Evolutionary conservation across 2,797 vertebrate genomes (phyloP).

Genomic region (Helarctos malayanus): DNA sequence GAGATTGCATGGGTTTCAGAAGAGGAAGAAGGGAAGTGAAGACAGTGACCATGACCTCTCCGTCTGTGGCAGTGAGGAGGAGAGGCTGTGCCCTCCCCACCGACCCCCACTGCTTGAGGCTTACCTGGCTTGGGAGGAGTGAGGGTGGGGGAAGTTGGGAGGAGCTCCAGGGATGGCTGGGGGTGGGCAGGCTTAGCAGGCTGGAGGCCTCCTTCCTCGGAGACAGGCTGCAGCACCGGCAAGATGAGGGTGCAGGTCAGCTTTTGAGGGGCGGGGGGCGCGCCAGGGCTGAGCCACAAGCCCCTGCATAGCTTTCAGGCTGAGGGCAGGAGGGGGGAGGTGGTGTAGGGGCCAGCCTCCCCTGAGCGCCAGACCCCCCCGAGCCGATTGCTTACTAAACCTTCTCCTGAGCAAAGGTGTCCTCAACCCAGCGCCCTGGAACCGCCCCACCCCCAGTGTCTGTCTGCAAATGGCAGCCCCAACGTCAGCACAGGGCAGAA

Average conservation of each 20-base stretch:
- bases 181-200: neutral
- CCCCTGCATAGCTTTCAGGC: neutral
- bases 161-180: neutral
- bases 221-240: neutral
- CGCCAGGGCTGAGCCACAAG: no score
- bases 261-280: neutral
- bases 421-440: rapidly evolving
- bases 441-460: rapidly evolving
- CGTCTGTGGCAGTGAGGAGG: rapidly evolving
- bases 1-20: rapidly evolving
- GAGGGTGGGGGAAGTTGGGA: no score
- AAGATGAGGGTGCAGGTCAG: neutral
- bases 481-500: neutral
- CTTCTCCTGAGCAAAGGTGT: neutral
- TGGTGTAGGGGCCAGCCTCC: neutral
- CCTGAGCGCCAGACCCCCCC: neutral
- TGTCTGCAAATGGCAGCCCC: neutral
- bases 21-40: neutral
- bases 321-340: rapidly evolving
- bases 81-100: rapidly evolving
- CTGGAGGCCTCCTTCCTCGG: neutral
- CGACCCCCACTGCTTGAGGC: rapidly evolving
- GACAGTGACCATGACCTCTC: no score
- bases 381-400: neutral
- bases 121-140: neutral